Percentiles rank a stretch among this genome's conserved stretches.
phyloP scores from a whole-genome alignment of 2,113 vertebrate species.

The Sinocyclocheilus anophthalmus region DNA sequence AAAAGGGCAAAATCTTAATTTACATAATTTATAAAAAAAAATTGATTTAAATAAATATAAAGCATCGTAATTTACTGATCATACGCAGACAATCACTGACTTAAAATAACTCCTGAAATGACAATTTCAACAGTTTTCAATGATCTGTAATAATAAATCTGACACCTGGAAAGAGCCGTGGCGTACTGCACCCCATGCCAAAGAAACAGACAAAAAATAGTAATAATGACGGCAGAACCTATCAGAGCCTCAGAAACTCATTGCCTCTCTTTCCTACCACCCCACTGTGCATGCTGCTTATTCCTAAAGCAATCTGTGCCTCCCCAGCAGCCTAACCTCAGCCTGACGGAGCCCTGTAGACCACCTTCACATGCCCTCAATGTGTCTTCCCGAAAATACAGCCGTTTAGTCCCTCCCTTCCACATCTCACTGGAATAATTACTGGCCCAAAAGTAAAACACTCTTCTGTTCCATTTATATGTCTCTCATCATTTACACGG shows the following conservation, averaged over 20 bases:
- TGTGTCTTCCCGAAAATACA: constrained; percentile 25
- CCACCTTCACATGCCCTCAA: constrained; percentile 26
- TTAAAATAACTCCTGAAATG: background rate
- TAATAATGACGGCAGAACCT: constrained; percentile 4
- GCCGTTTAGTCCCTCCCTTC: constrained; percentile 3
- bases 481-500: constrained; percentile 40
- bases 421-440: constrained; percentile 24
- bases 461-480: constrained; percentile 23
- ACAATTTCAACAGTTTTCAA: background rate
- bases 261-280: background rate
- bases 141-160: background rate
- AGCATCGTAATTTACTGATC: background rate
- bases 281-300: background rate
- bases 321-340: constrained; percentile 21
- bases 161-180: background rate
- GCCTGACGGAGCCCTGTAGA: constrained; percentile 24
- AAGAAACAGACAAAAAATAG: background rate
- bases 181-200: background rate
- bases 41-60: background rate
- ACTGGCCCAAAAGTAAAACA: constrained; percentile 27
- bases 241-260: constrained; percentile 12
- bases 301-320: constrained; percentile 24
- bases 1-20: background rate
- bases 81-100: background rate
- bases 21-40: too few species aligned